Percentiles rank a stretch among this genome's conserved stretches.
phyloP scores from a whole-genome alignment of 2,888 invertebrate species.

The Tryphoninae sp. region DNA sequence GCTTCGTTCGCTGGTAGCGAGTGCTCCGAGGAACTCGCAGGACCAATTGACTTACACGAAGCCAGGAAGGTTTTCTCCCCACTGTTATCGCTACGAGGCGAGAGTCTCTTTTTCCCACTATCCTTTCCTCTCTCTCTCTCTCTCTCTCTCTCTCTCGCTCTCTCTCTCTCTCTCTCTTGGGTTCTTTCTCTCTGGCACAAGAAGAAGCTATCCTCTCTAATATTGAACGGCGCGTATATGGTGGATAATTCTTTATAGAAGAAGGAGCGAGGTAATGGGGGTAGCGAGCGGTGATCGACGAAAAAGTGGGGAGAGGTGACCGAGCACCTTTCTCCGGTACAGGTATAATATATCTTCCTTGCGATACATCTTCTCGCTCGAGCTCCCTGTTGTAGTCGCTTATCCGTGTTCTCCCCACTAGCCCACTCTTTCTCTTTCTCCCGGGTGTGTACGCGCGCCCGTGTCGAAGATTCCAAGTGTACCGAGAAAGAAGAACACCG shows the following conservation, averaged over 20 bases:
- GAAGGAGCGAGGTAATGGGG: slow-evolving; percentile 9
- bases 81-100: background rate
- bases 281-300: too few species aligned
- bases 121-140: slow-evolving; percentile 69
- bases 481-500: too few species aligned
- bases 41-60: slow-evolving; percentile 72
- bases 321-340: slow-evolving; percentile 76
- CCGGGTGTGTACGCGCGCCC: too few species aligned
- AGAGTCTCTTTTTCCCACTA: slow-evolving; percentile 74
- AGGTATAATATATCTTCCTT: background rate
- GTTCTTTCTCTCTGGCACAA: slow-evolving; percentile 58
- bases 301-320: slow-evolving; percentile 11
- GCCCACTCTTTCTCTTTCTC: too few species aligned
- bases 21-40: slow-evolving; percentile 78
- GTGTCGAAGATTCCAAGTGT: too few species aligned
- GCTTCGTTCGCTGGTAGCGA: slow-evolving; percentile 70
- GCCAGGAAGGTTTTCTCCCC: slow-evolving; percentile 61
- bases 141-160: slow-evolving; percentile 35
- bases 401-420: too few species aligned
- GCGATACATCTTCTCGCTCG: background rate
- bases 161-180: slow-evolving; percentile 30
- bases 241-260: slow-evolving; percentile 48
- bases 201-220: slow-evolving; percentile 78
- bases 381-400: too few species aligned
- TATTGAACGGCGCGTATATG: slow-evolving; percentile 69